Percentiles rank a stretch among this genome's conserved stretches.
phyloP scores from a whole-genome alignment of 2,113 vertebrate species.

The Petrocephalus microphthalmus region DNA sequence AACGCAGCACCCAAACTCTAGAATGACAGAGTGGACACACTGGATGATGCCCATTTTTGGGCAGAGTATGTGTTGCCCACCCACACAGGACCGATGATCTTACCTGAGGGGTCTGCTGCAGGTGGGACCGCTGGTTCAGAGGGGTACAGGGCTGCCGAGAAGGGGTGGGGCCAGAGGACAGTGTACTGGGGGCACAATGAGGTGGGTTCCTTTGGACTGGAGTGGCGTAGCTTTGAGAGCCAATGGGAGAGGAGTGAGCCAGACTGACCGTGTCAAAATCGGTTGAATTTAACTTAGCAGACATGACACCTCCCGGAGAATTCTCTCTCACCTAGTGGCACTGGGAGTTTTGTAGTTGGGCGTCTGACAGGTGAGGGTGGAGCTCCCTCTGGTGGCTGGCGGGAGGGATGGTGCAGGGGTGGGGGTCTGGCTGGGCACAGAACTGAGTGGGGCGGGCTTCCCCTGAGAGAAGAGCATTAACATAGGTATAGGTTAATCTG shows the following conservation, averaged over 20 bases:
- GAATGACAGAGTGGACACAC: neutral
- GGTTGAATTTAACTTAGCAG: neutral
- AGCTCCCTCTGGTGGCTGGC: constrained; percentile 43
- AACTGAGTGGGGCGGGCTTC: constrained; percentile 54
- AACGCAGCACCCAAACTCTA: constrained; percentile 63
- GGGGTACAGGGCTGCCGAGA: constrained; percentile 49
- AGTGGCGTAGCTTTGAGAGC: constrained; percentile 69
- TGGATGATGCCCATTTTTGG: neutral
- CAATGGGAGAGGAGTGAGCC: constrained; percentile 2
- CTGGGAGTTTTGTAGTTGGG: constrained; percentile 56
- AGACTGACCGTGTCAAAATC: neutral
- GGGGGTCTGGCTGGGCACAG: constrained; percentile 44
- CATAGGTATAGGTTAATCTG: too few species aligned
- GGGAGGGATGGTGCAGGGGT: constrained; percentile 52
- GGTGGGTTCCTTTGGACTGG: constrained; percentile 66
- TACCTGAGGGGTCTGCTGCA: constrained; percentile 53
- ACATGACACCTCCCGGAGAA: neutral
- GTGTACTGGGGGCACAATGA: constrained; percentile 54
- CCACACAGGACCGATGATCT: neutral
- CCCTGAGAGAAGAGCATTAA: constrained; percentile 45
- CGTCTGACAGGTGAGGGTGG: constrained; percentile 59
- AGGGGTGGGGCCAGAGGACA: constrained; percentile 54
- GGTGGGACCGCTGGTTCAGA: constrained; percentile 34
- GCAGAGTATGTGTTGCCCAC: neutral
- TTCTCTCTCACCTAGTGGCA: constrained; percentile 60